Base-by-base conservation (phyloP, 2,113 vertebrate species). In the Salminus brasiliensis region DNA sequence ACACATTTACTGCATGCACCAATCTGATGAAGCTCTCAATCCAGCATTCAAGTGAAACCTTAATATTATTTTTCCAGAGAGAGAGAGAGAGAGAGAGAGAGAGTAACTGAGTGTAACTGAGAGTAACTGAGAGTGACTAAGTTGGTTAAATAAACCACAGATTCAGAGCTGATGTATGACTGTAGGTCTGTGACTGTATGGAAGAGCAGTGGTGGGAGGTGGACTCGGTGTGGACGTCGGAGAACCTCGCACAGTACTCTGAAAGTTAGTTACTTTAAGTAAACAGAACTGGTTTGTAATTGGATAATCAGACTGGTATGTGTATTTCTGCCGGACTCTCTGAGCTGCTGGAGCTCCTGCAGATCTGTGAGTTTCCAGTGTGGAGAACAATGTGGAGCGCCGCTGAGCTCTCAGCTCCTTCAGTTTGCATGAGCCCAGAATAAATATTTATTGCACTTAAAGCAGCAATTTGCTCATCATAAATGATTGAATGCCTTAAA, bases 381-480 rank as follows among this genome's bases (percentile, higher is more conserved):
- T 63, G 60, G 21, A n/a, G 34, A 18, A 36, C 82, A 72, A 53
- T 53, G 49, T 4, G 55, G 18, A 71, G 72, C 36, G 77, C 80
- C 83, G 87, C 59, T 72, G 53, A 25, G 27, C 83, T 87, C 59
- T 72, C 57, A 25, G 27, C 83, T 71, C 83, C 80, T 88, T 84
- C 86, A 83, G 72, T 87, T 88, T 91, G 89, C 85, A 89, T 87
- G 87, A 91, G 84, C 49, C 63, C 79, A 86, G 78, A 92, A 92
- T 93, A 90, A 92, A 93, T 92, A 92, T 93, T 92, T 91, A 91
- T 92, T 88, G 88, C 88, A 87, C 89, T 91, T 91, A 92, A 91
- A 91, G 90, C 88, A 90, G 85, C 90, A 91, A 89, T 91, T 92
- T 92, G 90, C 82, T 83, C 81, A 80, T 87, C 89, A 89, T 90